Conservation (phyloP, 2,113 vertebrate genomes). For the Amphiprion ocellaris region DNA sequence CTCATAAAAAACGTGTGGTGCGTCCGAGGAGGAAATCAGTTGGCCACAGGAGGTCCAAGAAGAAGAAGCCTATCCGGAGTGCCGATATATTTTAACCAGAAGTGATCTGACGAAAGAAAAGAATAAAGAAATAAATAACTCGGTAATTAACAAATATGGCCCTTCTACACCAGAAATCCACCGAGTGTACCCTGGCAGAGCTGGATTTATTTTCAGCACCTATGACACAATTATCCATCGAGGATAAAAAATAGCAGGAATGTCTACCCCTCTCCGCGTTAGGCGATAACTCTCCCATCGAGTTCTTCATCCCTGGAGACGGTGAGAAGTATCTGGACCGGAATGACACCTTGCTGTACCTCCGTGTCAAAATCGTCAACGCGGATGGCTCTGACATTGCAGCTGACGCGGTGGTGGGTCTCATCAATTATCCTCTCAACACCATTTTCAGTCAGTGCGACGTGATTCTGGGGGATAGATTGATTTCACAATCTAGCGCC, state of each 20-base stretch:
- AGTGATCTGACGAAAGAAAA: neutral
- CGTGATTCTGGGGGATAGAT: neutral
- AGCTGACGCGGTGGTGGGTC: neutral
- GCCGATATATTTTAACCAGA: too few species aligned
- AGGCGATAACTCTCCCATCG: neutral
- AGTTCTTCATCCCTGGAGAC: neutral
- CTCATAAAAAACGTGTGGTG: neutral
- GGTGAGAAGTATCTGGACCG: neutral
- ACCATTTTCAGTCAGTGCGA: conserved; percentile 1
- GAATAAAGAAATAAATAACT: too few species aligned
- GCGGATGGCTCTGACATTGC: neutral
- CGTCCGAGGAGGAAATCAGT: neutral
- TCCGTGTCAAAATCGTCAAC: neutral
- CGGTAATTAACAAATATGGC: neutral
- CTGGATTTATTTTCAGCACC: neutral
- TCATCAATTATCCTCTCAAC: conserved; percentile 5
- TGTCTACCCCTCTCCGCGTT: neutral
- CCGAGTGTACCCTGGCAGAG: neutral
- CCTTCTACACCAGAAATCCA: neutral
- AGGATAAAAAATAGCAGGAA: neutral
- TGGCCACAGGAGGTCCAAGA: too few species aligned
- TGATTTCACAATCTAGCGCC: conserved; percentile 4
- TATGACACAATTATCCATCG: neutral
- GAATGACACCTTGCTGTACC: neutral
- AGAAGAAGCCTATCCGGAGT: neutral